A percentile compares a stretch with the other conserved stretches of the same genome.
Conservation (phyloP, 2,113 vertebrate species). For the Nematolebias whitei region DNA sequence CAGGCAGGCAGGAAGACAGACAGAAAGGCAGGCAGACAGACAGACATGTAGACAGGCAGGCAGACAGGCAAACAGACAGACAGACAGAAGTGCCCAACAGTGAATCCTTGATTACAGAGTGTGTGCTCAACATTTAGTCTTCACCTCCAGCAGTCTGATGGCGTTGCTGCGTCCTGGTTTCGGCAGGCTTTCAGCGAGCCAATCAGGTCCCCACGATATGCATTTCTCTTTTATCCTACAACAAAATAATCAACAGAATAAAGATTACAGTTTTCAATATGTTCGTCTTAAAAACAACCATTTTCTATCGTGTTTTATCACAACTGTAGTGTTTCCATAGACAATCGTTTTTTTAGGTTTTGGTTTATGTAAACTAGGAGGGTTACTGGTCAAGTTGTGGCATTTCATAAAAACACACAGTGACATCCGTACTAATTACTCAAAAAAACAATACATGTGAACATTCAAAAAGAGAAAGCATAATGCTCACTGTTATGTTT, state of each 20-base stretch:
- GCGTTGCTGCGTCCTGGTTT: conserved; percentile 77
- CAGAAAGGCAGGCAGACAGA: no score
- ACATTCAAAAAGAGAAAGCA: background rate
- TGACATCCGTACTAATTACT: conserved; percentile 8
- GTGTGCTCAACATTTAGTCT: background rate
- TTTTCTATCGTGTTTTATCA: no score
- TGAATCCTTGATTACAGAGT: background rate
- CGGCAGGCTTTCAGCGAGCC: conserved; percentile 71
- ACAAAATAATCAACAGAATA: conserved; percentile 1
- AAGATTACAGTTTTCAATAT: background rate
- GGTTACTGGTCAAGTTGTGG: conserved; percentile 16
- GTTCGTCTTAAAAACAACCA: no score
- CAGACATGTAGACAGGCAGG: no score
- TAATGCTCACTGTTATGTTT: conserved; percentile 14
- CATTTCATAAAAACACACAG: conserved; percentile 29
- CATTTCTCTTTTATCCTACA: conserved; percentile 75
- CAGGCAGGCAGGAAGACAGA: no score
- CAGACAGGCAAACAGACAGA: no score
- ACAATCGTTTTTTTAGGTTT: no score
- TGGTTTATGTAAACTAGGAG: conserved; percentile 13
- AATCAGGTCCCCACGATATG: conserved; percentile 68
- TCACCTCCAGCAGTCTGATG: conserved; percentile 79
- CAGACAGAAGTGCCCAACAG: background rate
- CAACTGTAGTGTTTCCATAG: background rate
- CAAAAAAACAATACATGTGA: conserved; percentile 52